Conservation (phyloP, 2,888 invertebrate genomes). For the Dorcus parallelipipedus region DNA sequence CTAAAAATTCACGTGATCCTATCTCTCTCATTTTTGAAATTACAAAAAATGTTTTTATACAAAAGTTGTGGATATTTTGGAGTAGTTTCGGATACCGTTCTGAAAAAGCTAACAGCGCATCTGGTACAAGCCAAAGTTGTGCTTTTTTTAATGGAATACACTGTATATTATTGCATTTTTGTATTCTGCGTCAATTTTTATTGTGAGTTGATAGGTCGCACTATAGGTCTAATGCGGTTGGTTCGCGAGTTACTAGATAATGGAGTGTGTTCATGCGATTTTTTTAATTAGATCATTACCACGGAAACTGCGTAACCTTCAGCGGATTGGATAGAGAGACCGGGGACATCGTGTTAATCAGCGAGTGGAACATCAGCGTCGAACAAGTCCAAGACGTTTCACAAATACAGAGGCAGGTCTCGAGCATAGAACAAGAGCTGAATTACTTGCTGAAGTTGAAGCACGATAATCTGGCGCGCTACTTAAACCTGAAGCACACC, state of each 20-base stretch:
- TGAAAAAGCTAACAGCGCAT: too few species aligned
- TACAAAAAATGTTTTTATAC: too few species aligned
- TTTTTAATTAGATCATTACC: conserved; percentile 61
- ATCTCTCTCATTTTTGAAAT: too few species aligned
- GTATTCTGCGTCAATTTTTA: too few species aligned
- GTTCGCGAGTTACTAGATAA: neutral
- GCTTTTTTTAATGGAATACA: too few species aligned
- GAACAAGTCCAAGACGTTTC: conserved; percentile 42
- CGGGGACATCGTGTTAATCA: conserved; percentile 69
- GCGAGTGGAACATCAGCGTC: conserved; percentile 69
- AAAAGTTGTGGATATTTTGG: too few species aligned
- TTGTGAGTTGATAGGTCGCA: too few species aligned
- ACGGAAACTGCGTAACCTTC: conserved; percentile 70
- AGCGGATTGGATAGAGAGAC: conserved; percentile 71
- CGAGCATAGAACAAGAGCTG: conserved; percentile 74
- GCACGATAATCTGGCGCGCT: conserved; percentile 71
- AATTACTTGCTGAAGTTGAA: conserved; percentile 65
- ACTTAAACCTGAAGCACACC: conserved; percentile 66
- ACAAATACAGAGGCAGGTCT: conserved; percentile 56
- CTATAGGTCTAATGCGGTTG: too few species aligned
- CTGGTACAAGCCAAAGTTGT: too few species aligned
- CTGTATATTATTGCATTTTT: too few species aligned
- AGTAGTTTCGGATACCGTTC: too few species aligned
- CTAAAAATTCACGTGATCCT: too few species aligned
- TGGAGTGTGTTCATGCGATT: neutral